Evolutionary conservation across 2,797 vertebrate species (phyloP), one percentile per base, ranked within the genome.

Genomic region (Triplophysa bombifrons): DNA sequence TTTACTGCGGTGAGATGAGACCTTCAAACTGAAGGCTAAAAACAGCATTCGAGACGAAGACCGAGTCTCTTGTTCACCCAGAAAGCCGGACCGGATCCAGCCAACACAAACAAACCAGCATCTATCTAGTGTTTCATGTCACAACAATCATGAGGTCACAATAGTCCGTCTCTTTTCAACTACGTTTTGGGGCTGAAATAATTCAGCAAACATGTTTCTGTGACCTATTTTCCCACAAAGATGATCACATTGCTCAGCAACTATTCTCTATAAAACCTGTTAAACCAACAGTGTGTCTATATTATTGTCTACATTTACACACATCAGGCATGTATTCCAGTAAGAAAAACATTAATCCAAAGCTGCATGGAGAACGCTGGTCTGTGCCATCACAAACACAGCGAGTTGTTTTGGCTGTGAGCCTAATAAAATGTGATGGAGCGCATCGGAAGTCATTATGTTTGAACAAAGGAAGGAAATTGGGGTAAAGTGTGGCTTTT

Each of bases 381-480:
- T 63, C 30, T 14, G 6, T 2, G 61, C 7, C 30, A 64, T 44
- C 41, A 64, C 19, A 22, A 53, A 30, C 20, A 61, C n/a, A 6
- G 11, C 19, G 25, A 13, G 17, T 53, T 74, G 27, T 38, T 58
- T 46, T 46, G 22, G 56, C 16, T n/a, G 55, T 70, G 12, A 48
- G 12, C 60, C 34, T 76, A 53, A 34, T 76, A 58, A 73, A 63
- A 72, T 27, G 1, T 56, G 46, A 34, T 3, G 12, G 61, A 72
- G 55, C 63, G 25, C 72, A 64, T 6, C 55, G 46, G 55, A 79
- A 84, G 25, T 64, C 63, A 74, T 80, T 30, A 14, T 63, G 65
- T 50, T 68, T 68, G 30, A 78, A 44, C 46, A 74, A 68, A 75
- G 27, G 53, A 77, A 74, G 58, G 50, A 80, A 56, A 58, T 16